Evolutionary conservation across 2,888 invertebrate species (phyloP), one percentile per base, ranked within the genome.

Genomic region (Eupithecia abbreviata): DNA sequence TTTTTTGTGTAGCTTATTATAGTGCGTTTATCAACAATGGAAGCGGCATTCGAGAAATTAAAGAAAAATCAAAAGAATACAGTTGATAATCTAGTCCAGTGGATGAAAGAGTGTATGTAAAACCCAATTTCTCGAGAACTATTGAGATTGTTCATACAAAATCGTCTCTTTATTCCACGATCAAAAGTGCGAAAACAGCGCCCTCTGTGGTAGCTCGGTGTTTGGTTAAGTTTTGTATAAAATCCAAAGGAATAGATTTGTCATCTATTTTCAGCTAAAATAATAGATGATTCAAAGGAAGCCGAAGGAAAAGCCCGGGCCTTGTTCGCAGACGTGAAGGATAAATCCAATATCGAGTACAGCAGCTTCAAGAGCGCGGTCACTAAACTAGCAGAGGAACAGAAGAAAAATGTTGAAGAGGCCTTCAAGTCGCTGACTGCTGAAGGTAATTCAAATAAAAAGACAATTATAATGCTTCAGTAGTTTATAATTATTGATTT

Each of bases 61-160:
- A 45, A 51, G 18, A 15, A 58, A 42, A 18, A 51, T n/a, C 42
- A 68, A 45, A 68, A 45, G 43, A 68, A 68, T 68, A 68, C 68
- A 10, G 68, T 68, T 5, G 68, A 68, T 18, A 68, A 68, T 41
- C 13, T 51, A 47, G 41, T 70, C 30, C 43, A n/a, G 45, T 72
- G 58, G 55, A 43, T 72, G 71, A 58, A 43, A 58, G 42, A 72
- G 9, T 71, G 71, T 71, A 66, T 15, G 66, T 66, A 62, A 42
- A 58, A 18, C 55, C 13, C 41, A 65, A 2, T 66, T 66, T 66
- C 13, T 41, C 42, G 30, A 41, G 65, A 62, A 15, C 13, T 1
- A 9, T 7, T 12, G n/a, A 62, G n/a, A 30, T 13, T 30, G 65
- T 65, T 65, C 55, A 58, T 42, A 42, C 42, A 15, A 30, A 12